Evolutionary conservation across 2,797 vertebrate species (phyloP).

Genomic region (Notamacropus eugenii): DNA sequence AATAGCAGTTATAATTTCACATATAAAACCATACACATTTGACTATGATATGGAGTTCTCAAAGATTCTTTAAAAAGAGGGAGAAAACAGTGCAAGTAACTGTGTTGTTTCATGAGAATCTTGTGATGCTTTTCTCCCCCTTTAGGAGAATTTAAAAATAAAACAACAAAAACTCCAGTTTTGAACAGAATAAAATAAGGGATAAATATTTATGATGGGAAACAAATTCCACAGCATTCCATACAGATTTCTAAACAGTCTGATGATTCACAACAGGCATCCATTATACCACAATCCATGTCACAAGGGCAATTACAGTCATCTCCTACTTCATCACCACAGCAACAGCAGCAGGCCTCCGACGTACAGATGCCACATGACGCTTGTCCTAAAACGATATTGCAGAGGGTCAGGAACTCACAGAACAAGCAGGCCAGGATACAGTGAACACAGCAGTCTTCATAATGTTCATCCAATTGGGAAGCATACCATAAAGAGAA

Average conservation of each 20-base stretch:
- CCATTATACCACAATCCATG: conserved; percentile 98
- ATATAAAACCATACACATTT: conserved; percentile 75
- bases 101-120: conserved; percentile 74
- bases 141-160: conserved; percentile 68
- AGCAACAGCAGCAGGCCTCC: conserved; percentile 94
- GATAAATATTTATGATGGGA: conserved; percentile 88
- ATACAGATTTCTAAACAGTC: conserved; percentile 99
- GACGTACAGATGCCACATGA: conserved; percentile 93
- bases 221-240: conserved; percentile 99
- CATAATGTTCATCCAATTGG: not conserved
- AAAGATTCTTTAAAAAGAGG: conserved; percentile 70
- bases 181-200: conserved; percentile 57
- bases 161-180: conserved; percentile 76
- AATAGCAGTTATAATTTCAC: conserved; percentile 79
- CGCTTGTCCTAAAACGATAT: conserved; percentile 95
- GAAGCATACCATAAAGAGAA: not conserved
- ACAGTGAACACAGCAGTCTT: conserved; percentile 99
- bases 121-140: conserved; percentile 79
- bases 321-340: conserved; percentile 93
- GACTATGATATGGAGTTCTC: conserved; percentile 66
- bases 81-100: conserved; percentile 85
- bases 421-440: conserved; percentile 99
- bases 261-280: conserved; percentile 97
- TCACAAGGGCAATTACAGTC: conserved; percentile 97
- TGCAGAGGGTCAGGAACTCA: conserved; percentile 97